Evolutionary conservation across 1,140 invertebrate genomes (phyloP), one percentile per base, ranked within the genome.

Genomic region (Atta texana): DNA sequence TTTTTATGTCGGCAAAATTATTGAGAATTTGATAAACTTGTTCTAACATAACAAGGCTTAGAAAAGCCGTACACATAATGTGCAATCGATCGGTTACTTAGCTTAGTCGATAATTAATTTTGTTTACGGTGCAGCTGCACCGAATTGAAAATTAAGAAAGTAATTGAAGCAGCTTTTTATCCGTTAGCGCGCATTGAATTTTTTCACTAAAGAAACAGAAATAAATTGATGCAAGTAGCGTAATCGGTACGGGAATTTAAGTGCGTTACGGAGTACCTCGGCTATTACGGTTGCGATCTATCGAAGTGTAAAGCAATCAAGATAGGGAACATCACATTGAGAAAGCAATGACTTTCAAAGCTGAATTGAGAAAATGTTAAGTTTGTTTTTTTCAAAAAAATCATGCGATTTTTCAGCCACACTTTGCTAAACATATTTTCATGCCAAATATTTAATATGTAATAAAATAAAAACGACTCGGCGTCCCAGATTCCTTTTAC

Each of bases 61-160:
- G 63, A 34, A 74, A 44, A 0, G 28, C 3, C n/a, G 31, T 55
- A 21, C 28, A 8, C 55, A 82, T 82, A 74, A 75, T 84, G 55
- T 18, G n/a, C n/a, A 49, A 75, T 84, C 69, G 69, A 61, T 49
- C 39, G 55, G 16, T 34, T 74, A 18, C 80, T 63, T 28, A 21
- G 39, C 34, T 16, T 51, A 31, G 28, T 21, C 71, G 55, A 74
- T 84, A 75, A 84, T 75, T 55, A 84, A 84, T 84, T 84, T 82
- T 59, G 69, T 84, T 74, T 71, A 49, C 39, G 68, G 18, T 12
- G 39, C 80, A 64, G 53, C 55, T 75, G 68, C 39, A 74, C 39
- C n/a, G 69, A 75, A 84, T 74, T 84, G 80, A 28, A 75, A 84
- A 84, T 84, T 84, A 84, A 18, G 55, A 7, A 84, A 75, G 69